These are phyloP conservation scores for Lepidochitona cinerea DNA, from an alignment of 2,888 invertebrate genomes.

Conservation along the genomic window DNA sequence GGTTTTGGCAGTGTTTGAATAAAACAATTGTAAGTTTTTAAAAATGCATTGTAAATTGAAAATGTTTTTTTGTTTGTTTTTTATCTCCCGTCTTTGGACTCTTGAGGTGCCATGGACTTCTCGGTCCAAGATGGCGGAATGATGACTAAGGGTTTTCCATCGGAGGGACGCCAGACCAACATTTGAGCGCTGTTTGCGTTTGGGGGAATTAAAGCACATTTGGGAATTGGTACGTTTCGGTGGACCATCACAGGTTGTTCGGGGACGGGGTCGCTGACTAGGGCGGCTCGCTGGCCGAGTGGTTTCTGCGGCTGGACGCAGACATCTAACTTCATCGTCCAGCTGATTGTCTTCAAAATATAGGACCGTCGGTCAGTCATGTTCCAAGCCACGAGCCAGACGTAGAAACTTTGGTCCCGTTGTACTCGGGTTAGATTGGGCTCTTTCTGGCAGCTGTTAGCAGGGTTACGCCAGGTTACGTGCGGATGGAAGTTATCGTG, in stretches of 20 bases:
- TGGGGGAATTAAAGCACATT: slow-evolving; percentile 64
- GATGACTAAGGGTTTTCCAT: slow-evolving; percentile 59
- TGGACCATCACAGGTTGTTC: slow-evolving; percentile 58
- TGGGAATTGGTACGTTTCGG: slow-evolving; percentile 59
- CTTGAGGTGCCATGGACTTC: slow-evolving; percentile 41
- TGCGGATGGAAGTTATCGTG: slow-evolving; percentile 71
- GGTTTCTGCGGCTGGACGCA: slow-evolving; percentile 61
- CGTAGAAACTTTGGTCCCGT: slow-evolving; percentile 69
- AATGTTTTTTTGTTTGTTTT: too few species aligned
- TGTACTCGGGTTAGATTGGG: slow-evolving; percentile 67
- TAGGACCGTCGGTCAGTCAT: slow-evolving; percentile 62
- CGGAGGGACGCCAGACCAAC: slow-evolving; percentile 66
- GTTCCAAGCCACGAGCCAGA: slow-evolving; percentile 69
- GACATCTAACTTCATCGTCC: slow-evolving; percentile 68
- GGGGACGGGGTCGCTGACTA: slow-evolving; percentile 54
- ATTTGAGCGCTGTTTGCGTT: slow-evolving; percentile 69
- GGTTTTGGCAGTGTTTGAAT: too few species aligned
- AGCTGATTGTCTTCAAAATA: slow-evolving; percentile 63
- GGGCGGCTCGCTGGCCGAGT: slow-evolving; percentile 62
- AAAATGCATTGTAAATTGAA: too few species aligned
- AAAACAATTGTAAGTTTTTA: too few species aligned
- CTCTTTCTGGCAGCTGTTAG: slow-evolving; percentile 57
- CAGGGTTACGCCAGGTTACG: slow-evolving; percentile 69
- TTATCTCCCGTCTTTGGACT: too few species aligned
- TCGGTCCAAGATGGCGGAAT: slow-evolving; percentile 65